These are phyloP conservation scores for Arion vulgaris DNA, from an alignment of 1,140 invertebrate species.

Conservation along the genomic window DNA sequence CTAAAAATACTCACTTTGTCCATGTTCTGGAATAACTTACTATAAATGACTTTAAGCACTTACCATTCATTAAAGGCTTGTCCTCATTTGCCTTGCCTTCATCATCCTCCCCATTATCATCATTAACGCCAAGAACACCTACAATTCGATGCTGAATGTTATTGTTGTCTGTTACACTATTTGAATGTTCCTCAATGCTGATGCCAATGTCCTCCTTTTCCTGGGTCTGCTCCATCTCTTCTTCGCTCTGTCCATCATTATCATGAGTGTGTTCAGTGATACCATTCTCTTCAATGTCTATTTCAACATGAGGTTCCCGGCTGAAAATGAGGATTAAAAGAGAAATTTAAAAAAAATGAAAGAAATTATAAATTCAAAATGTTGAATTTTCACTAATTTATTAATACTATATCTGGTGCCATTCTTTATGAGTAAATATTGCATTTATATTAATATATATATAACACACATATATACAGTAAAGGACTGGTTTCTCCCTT, in stretches of 20 bases:
- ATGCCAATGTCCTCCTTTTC: background rate
- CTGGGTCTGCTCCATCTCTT: conserved; percentile 10
- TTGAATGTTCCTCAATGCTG: background rate
- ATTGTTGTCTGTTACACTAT: background rate
- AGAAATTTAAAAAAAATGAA: too few species aligned
- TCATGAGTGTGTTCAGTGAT: conserved; percentile 11
- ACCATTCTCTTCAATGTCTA: conserved; percentile 30
- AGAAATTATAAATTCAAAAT: too few species aligned
- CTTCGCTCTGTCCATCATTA: conserved; percentile 5
- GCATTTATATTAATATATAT: too few species aligned
- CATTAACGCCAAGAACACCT: background rate
- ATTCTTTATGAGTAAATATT: too few species aligned
- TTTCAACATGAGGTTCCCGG: background rate
- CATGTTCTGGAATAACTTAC: background rate
- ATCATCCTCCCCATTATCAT: conserved; percentile 7
- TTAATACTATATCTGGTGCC: too few species aligned
- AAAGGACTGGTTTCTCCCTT: too few species aligned
- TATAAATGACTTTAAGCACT: background rate
- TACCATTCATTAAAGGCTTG: conserved; percentile 17
- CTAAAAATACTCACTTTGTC: background rate
- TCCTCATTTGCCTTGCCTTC: conserved; percentile 24
- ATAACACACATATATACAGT: too few species aligned
- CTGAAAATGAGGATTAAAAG: background rate
- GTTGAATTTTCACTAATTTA: too few species aligned
- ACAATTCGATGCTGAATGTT: background rate